Base-by-base conservation (phyloP, 2,888 invertebrate genomes). In the Tetheella fluctuosa region DNA sequence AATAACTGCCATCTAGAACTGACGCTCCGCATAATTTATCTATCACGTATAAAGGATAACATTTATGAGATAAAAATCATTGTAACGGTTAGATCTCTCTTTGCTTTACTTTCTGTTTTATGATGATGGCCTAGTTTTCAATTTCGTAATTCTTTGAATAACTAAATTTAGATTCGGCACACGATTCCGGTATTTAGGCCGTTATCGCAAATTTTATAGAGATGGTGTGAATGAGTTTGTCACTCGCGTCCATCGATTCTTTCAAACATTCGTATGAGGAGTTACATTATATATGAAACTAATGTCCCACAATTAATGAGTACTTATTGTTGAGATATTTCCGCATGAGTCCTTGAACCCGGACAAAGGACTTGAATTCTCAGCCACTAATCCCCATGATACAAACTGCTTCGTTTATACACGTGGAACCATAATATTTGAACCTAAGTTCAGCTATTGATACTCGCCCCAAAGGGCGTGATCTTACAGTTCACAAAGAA, bases 91-190 rank as follows among this genome's bases (percentile, higher is more conserved):
- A 61, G 52, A 62, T 67, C 58, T 60, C 59, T 52, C 58, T 52
- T 59, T 54, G 56, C 59, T 54, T 67, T 61, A 65, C 68, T 71
- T 72, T 69, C 63, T 60, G 65, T 77, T 78, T 76, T 77, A 74
- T 68, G 69, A 72, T 64, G 71, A 73, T 70, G 80, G 58, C 76
- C 76, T 67, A 72, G 69, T 71, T 78, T 67, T 64, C 59, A 34
- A 65, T 58, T 70, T 69, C 68, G 67, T 67, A 64, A 69, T 76
- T 78, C 69, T 74, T 73, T 64, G 63, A 63, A 72, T 65, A 64
- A 67, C 62, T 71, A 73, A 69, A 69, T 74, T 68, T 78, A 71
- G 70, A 67, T 63, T 61, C 64, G 64, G 67, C 65, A 70, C 68
- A 64, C 61, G 61, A 55, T 34, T 55, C 48, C 52, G 57, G 64